A percentile compares a stretch with the other conserved stretches of the same genome.
Evolutionary conservation across 92 coral and sea anemone species (phyloP).

Genomic region (Virgularia gustaviana): DNA sequence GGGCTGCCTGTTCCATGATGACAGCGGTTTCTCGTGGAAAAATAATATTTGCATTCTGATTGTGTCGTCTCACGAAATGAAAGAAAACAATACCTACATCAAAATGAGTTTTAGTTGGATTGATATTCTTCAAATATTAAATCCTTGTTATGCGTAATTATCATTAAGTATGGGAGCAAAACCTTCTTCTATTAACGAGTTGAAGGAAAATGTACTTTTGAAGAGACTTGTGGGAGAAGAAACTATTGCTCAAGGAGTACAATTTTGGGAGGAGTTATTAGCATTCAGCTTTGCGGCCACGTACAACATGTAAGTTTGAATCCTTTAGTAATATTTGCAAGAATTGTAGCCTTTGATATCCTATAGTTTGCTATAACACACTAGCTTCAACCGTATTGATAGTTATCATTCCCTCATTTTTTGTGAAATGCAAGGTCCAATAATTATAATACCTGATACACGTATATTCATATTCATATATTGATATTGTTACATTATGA

Average conservation of each 20-base stretch:
- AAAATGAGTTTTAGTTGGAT: neutral
- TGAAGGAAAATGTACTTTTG: constrained; percentile 85
- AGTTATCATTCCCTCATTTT: no score
- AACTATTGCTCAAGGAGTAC: constrained; percentile 66
- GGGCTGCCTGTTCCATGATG: neutral
- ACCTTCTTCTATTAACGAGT: constrained; percentile 93
- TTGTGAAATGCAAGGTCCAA: no score
- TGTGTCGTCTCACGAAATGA: neutral
- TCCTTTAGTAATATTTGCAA: neutral
- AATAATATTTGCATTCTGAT: neutral
- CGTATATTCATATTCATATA: no score
- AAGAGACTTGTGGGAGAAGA: constrained; percentile 74
- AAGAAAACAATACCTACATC: neutral
- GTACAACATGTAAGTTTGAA: constrained; percentile 65
- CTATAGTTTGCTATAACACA: neutral
- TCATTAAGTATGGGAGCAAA: constrained; percentile 74
- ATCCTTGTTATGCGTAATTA: neutral
- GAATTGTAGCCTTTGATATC: neutral
- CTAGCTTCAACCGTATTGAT: no score
- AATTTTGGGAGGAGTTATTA: constrained; percentile 83
- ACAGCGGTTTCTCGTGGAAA: neutral
- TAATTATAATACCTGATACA: no score
- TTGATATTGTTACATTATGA: no score
- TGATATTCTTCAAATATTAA: neutral
- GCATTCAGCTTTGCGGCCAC: constrained; percentile 92